Percentiles rank a stretch among this genome's conserved stretches.
Conservation (phyloP, 2,797 vertebrate species). For the Phylloscopus collybita region DNA sequence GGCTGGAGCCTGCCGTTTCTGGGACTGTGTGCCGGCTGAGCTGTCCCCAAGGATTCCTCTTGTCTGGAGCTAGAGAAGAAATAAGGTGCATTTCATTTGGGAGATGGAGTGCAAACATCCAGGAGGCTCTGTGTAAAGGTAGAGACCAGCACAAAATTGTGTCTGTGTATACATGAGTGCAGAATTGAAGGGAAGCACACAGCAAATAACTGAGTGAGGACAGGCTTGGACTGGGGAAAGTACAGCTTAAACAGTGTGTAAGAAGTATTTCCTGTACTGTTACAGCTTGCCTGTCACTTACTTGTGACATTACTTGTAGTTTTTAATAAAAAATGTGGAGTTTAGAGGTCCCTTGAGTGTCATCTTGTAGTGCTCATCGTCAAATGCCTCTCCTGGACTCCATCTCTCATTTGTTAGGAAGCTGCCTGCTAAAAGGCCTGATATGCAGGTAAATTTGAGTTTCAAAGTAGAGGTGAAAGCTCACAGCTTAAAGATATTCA, state of each 20-base stretch:
- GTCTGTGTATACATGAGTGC: not conserved
- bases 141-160: conserved; percentile 12
- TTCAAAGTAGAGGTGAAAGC: not conserved
- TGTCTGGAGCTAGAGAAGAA: conserved; percentile 83
- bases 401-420: not conserved
- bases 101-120: conserved; percentile 86
- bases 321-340: not conserved
- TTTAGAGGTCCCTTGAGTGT: not conserved
- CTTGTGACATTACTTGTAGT: not conserved
- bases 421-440: not conserved
- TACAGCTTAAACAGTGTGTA: not conserved
- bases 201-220: not conserved
- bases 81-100: conserved; percentile 86
- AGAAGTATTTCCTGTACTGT: not conserved
- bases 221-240: not conserved
- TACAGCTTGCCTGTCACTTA: not conserved
- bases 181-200: not conserved
- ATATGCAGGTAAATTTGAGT: not conserved
- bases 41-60: conserved; percentile 86
- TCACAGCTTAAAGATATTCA: not conserved
- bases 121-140: conserved; percentile 90
- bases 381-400: not conserved
- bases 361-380: not conserved
- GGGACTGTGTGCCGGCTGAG: conserved; percentile 85
- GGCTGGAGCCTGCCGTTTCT: conserved; percentile 76